Conservation (phyloP, 2,888 invertebrate genomes). For the Drosophila nigricruria region DNA sequence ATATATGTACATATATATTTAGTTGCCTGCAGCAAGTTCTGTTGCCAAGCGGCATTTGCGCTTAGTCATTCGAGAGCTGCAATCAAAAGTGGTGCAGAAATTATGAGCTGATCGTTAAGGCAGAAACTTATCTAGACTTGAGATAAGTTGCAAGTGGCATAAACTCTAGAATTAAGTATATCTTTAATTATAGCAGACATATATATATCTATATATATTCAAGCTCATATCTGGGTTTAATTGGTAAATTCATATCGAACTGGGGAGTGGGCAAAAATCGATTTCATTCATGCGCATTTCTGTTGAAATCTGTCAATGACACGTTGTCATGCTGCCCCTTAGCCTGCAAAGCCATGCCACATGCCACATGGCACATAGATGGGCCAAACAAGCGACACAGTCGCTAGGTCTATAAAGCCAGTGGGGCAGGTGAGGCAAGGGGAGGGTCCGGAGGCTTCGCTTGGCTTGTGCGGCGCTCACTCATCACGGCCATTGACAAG, state of each 20-base stretch:
- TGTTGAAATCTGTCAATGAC: conserved; percentile 75
- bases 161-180: conserved; percentile 1
- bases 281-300: conserved; percentile 79
- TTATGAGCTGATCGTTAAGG: conserved; percentile 38
- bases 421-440: background rate
- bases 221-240: background rate
- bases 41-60: conserved; percentile 51
- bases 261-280: conserved; percentile 51
- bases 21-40: conserved; percentile 15
- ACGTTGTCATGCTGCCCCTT: conserved; percentile 55
- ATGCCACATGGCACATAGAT: conserved; percentile 14
- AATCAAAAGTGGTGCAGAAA: conserved; percentile 51
- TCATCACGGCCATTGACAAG: conserved; percentile 79
- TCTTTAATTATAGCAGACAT: conserved; percentile 5
- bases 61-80: conserved; percentile 46
- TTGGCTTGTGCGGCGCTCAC: conserved; percentile 52
- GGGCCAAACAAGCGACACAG: conserved; percentile 27
- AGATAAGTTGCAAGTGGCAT: conserved; percentile 5
- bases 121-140: conserved; percentile 19
- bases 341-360: conserved; percentile 8
- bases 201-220: background rate
- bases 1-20: background rate
- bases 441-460: background rate
- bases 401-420: conserved; percentile 23
- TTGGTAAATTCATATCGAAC: background rate